These are phyloP conservation scores for Parauchenoglanis punctatus DNA, from an alignment of 2,797 vertebrate genomes.

Conservation along the genomic window DNA sequence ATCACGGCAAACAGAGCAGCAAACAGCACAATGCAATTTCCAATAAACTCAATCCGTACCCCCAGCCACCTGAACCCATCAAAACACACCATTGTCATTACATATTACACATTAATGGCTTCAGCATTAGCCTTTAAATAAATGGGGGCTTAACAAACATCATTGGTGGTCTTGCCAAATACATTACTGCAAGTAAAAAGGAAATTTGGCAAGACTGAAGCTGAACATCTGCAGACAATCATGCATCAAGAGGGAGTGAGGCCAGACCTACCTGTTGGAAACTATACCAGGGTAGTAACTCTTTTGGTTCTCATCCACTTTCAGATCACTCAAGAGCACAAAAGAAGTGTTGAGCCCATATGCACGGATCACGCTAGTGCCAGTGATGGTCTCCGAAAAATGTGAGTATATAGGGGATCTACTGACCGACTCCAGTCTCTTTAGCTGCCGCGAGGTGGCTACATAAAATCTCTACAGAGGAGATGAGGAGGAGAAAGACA, in stretches of 20 bases:
- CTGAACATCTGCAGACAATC: slow-evolving; percentile 50
- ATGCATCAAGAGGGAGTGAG: slow-evolving; percentile 39
- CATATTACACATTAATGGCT: neutral
- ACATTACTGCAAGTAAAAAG: neutral
- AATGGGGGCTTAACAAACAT: neutral
- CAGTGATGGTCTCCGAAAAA: slow-evolving; percentile 93
- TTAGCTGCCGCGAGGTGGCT: slow-evolving; percentile 92
- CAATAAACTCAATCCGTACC: slow-evolving; percentile 90
- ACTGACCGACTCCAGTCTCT: slow-evolving; percentile 93
- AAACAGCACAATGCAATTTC: slow-evolving; percentile 92
- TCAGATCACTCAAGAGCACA: slow-evolving; percentile 79
- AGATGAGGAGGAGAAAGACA: slow-evolving; percentile 58
- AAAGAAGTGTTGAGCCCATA: slow-evolving; percentile 83
- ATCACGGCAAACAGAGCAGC: slow-evolving; percentile 90
- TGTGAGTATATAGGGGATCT: slow-evolving; percentile 96
- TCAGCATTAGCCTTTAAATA: neutral
- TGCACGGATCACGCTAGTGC: slow-evolving; percentile 90
- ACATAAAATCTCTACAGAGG: slow-evolving; percentile 90
- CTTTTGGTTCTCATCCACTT: slow-evolving; percentile 90
- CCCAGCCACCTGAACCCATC: slow-evolving; percentile 87
- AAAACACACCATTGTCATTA: slow-evolving; percentile 38
- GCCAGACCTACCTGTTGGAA: slow-evolving; percentile 87
- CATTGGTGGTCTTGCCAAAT: slow-evolving; percentile 25
- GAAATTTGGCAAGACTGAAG: slow-evolving; percentile 24
- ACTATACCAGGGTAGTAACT: slow-evolving; percentile 87